A percentile compares a stretch with the other conserved stretches of the same genome.
phyloP scores from a whole-genome alignment of 2,888 invertebrate genomes.

The Steinernema carpocapsae region DNA sequence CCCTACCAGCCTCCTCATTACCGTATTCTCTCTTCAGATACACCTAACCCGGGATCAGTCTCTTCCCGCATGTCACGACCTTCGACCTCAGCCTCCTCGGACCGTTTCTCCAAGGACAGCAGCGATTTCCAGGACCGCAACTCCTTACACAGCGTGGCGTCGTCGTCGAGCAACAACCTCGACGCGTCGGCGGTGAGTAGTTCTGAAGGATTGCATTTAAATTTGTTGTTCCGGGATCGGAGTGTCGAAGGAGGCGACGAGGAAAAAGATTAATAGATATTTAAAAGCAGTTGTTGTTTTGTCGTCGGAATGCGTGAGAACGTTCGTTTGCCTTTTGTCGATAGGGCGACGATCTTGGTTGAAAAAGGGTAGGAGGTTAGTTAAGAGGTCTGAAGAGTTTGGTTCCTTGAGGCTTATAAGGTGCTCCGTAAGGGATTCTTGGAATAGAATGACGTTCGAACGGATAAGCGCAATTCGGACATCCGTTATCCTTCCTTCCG shows the following conservation, averaged over 20 bases:
- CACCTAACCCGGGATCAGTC: background rate
- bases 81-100: constrained; percentile 12
- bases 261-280: constrained; percentile 3
- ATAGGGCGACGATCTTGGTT: background rate
- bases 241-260: constrained; percentile 15
- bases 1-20: background rate
- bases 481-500: background rate
- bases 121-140: constrained; percentile 24
- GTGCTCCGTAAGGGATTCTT: background rate
- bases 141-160: constrained; percentile 21
- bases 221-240: background rate
- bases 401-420: too few relatives aligned
- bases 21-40: constrained; percentile 2
- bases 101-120: constrained; percentile 33
- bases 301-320: constrained; percentile 2
- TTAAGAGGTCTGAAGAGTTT: background rate
- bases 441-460: background rate
- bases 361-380: background rate
- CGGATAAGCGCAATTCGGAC: background rate
- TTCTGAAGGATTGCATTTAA: background rate
- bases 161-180: constrained; percentile 21
- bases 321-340: background rate
- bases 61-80: constrained; percentile 18
- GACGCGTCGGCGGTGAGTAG: constrained; percentile 7
- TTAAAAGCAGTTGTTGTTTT: constrained; percentile 4